phyloP scores from a whole-genome alignment of 2,888 invertebrate species.

The Dynastes grantii region DNA sequence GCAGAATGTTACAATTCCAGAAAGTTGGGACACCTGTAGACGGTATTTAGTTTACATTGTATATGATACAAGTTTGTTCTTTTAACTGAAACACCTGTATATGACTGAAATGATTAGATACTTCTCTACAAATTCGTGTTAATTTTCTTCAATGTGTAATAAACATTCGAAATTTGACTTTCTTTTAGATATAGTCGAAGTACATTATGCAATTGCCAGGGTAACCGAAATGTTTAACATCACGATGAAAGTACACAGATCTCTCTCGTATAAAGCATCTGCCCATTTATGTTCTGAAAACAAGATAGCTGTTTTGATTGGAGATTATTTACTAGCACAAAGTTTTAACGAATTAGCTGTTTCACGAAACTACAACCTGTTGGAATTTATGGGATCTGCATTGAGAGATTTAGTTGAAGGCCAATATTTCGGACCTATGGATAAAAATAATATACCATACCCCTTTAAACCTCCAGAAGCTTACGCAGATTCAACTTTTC shows the following conservation, averaged over 20 bases:
- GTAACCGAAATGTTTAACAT: constrained; percentile 96
- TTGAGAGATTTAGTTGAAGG: constrained; percentile 90
- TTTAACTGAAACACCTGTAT: too few species aligned
- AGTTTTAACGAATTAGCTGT: constrained; percentile 89
- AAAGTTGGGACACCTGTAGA: too few species aligned
- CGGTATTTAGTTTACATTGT: too few species aligned
- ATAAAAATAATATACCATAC: constrained; percentile 86
- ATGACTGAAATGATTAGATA: too few species aligned
- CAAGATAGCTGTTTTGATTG: constrained; percentile 92
- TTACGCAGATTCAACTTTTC: constrained; percentile 56
- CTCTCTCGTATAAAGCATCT: constrained; percentile 85
- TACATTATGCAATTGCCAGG: constrained; percentile 79
- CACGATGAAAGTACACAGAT: constrained; percentile 86
- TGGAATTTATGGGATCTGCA: constrained; percentile 89
- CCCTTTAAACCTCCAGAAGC: constrained; percentile 72
- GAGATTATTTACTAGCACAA: constrained; percentile 89
- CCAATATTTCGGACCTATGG: constrained; percentile 88
- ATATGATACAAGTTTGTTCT: too few species aligned
- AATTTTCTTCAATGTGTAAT: neutral
- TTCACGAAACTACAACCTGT: constrained; percentile 83
- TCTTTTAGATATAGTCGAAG: constrained; percentile 18
- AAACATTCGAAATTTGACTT: neutral
- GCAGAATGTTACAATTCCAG: too few species aligned
- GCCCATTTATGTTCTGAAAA: constrained; percentile 86
- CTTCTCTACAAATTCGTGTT: too few species aligned